phyloP scores from a whole-genome alignment of 2,113 vertebrate genomes.

The Mesitornis unicolor region DNA sequence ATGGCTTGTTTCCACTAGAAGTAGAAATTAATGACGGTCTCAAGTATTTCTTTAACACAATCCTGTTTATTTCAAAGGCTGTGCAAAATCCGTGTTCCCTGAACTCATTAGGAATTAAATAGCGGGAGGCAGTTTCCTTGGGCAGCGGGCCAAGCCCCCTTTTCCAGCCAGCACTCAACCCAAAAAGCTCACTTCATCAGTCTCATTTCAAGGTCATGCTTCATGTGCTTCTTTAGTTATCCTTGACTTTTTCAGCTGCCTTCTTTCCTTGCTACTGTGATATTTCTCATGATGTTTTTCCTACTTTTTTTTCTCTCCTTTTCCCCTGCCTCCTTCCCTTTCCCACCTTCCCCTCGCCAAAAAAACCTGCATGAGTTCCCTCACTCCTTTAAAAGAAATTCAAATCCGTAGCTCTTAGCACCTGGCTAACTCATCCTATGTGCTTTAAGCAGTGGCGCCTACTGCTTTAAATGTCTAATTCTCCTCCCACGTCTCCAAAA shows the following conservation, averaged over 20 bases:
- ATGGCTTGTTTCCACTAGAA: not conserved
- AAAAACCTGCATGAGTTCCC: not conserved
- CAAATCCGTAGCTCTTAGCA: not conserved
- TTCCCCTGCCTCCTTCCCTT: not conserved
- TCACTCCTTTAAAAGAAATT: not conserved
- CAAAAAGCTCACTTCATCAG: slow-evolving; percentile 58
- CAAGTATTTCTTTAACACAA: slow-evolving; percentile 35
- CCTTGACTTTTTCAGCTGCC: slow-evolving; percentile 50
- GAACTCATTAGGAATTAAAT: slow-evolving; percentile 54
- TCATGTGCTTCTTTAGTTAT: slow-evolving; percentile 54
- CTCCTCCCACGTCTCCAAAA: accelerated
- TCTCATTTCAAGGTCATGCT: slow-evolving; percentile 49
- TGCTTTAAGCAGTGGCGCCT: not conserved
- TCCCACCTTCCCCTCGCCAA: not conserved
- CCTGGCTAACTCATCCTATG: not conserved
- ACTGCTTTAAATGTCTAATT: not conserved
- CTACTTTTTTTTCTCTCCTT: not conserved
- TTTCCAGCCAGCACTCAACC: slow-evolving; percentile 48
- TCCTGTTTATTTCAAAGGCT: slow-evolving; percentile 60
- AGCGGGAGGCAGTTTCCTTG: slow-evolving; percentile 56
- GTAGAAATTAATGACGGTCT: slow-evolving; percentile 24
- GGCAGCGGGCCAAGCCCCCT: slow-evolving; percentile 40
- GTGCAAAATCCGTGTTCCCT: slow-evolving; percentile 34
- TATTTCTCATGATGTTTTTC: slow-evolving; percentile 33
- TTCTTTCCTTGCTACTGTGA: slow-evolving; percentile 24